phyloP scores from a whole-genome alignment of 2,113 vertebrate genomes.

The Propithecus coquereli region DNA sequence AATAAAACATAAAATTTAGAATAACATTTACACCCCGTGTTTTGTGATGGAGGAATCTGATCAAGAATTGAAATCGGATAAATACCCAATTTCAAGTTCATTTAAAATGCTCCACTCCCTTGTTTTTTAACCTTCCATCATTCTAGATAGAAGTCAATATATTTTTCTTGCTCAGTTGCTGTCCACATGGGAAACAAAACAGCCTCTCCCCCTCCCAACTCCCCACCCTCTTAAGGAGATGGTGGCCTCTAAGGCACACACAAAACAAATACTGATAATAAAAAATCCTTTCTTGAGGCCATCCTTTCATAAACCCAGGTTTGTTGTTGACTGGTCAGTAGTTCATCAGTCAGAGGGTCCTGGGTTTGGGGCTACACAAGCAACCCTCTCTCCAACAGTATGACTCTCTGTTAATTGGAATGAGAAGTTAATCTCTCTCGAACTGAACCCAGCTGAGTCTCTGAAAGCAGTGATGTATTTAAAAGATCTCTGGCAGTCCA shows the following conservation, averaged over 20 bases:
- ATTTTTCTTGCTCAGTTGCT: neutral
- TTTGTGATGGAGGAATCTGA: neutral
- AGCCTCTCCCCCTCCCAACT: neutral
- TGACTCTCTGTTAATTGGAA: conserved; percentile 81
- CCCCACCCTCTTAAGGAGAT: neutral
- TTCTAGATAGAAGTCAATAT: neutral
- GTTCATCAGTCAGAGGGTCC: neutral
- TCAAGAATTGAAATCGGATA: neutral
- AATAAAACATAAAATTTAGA: neutral
- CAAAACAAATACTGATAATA: conserved; percentile 14
- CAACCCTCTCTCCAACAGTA: conserved; percentile 49
- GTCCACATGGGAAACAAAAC: neutral
- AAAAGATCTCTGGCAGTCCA: conserved; percentile 80
- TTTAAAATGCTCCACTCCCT: neutral
- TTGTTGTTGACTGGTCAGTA: neutral
- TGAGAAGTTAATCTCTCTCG: conserved; percentile 82
- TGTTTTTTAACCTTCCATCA: neutral
- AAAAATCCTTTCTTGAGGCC: conserved; percentile 36
- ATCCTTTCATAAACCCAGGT: neutral
- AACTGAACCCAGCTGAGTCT: conserved; percentile 80
- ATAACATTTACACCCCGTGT: neutral
- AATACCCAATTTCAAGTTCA: neutral
- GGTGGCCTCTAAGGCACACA: conserved; percentile 1
- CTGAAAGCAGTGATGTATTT: conserved; percentile 74
- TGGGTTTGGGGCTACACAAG: conserved; percentile 23